Percentiles rank a stretch among this genome's conserved stretches.
phyloP scores from a whole-genome alignment of 2,888 invertebrate genomes.

The Protonemura montana region DNA sequence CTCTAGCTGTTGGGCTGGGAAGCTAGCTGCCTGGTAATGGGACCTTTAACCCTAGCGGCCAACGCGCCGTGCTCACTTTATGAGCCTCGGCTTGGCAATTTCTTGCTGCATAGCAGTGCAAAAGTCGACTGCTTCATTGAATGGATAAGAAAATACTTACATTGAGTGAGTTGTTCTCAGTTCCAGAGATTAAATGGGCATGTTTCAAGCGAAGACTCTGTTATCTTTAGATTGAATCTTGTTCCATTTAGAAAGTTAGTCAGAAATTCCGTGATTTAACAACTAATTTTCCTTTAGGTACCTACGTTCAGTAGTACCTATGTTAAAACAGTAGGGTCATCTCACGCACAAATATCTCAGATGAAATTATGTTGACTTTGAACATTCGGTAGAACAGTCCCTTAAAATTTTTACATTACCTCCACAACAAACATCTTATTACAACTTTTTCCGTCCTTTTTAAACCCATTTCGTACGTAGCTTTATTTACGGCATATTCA shows the following conservation, averaged over 20 bases:
- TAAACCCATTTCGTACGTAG: too few relatives aligned
- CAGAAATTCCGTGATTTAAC: neutral
- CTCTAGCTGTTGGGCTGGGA: neutral
- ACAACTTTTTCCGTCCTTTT: too few relatives aligned
- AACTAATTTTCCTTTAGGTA: neutral
- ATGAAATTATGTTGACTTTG: neutral
- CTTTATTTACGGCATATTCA: too few relatives aligned
- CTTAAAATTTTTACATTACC: too few relatives aligned
- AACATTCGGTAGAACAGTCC: too few relatives aligned
- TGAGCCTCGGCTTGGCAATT: neutral
- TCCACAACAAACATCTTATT: too few relatives aligned
- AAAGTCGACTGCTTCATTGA: neutral
- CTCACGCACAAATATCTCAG: neutral
- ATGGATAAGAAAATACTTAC: neutral
- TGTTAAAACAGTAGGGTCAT: neutral
- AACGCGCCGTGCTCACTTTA: neutral
- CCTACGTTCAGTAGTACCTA: neutral
- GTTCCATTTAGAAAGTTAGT: neutral
- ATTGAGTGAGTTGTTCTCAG: neutral
- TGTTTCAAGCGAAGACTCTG: neutral
- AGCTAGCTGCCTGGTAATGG: constrained; percentile 14
- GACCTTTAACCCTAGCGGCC: constrained; percentile 15
- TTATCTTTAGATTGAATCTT: neutral
- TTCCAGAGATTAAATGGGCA: neutral
- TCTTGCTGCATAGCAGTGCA: too few relatives aligned